Percentiles rank a stretch among this genome's conserved stretches.
Evolutionary conservation across 1,140 invertebrate genomes (phyloP).

Genomic region (Subanguina moxae): DNA sequence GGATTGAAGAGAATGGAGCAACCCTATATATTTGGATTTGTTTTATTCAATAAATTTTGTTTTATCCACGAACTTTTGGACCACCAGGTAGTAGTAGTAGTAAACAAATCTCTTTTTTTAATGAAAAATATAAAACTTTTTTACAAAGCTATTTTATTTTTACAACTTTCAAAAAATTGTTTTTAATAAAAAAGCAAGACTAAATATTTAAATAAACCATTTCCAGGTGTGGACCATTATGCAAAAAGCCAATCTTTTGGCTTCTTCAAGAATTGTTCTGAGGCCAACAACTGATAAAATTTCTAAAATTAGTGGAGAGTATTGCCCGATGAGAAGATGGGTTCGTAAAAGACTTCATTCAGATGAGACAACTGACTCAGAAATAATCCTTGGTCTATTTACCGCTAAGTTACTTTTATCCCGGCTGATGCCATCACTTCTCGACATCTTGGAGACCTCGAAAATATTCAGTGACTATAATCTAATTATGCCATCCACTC

Average conservation of each 20-base stretch:
- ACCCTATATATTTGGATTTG: too few species aligned
- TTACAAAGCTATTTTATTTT: not conserved
- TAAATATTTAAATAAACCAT: not conserved
- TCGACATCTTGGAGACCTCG: not conserved
- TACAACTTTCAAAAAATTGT: not conserved
- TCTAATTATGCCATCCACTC: not conserved
- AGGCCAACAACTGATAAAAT: not conserved
- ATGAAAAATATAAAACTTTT: not conserved
- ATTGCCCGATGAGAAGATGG: not conserved
- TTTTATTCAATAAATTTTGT: too few species aligned
- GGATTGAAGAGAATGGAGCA: too few species aligned
- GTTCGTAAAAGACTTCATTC: not conserved
- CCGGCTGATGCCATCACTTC: not conserved
- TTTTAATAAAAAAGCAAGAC: not conserved
- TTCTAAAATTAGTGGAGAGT: not conserved
- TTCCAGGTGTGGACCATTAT: constrained; percentile 3
- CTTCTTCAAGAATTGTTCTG: not conserved
- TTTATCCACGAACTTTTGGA: too few species aligned
- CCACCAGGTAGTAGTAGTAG: too few species aligned
- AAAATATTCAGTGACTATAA: not conserved
- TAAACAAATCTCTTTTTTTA: too few species aligned
- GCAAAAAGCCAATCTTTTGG: not conserved
- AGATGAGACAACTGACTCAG: not conserved
- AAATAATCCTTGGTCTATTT: not conserved
- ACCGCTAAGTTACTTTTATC: not conserved